Evolutionary conservation across 2,888 invertebrate genomes (phyloP).

Genomic region (Molanna angustata): DNA sequence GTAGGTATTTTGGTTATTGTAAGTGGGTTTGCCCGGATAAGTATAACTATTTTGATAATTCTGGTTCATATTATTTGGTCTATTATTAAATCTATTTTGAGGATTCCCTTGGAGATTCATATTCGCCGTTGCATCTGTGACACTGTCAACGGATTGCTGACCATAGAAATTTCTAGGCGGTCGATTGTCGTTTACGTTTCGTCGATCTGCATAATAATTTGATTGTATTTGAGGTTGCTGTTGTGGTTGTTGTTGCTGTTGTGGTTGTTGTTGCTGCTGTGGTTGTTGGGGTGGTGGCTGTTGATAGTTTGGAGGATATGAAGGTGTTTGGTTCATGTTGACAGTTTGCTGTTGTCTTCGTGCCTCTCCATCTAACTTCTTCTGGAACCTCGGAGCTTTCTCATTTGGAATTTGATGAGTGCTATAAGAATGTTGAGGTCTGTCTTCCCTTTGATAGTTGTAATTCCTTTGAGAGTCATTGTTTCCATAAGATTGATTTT

Average conservation of each 20-base stretch:
- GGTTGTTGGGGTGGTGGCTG: slow-evolving; percentile 24
- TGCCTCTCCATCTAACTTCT: slow-evolving; percentile 51
- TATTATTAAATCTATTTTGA: slow-evolving; percentile 22
- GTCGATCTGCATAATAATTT: slow-evolving; percentile 22
- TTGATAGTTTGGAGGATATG: slow-evolving; percentile 34
- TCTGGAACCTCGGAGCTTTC: slow-evolving; percentile 63
- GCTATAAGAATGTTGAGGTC: slow-evolving; percentile 34
- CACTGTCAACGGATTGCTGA: slow-evolving; percentile 42
- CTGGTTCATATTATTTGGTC: slow-evolving; percentile 21
- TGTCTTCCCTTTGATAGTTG: slow-evolving; percentile 33
- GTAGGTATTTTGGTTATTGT: slow-evolving; percentile 28
- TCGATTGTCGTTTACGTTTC: slow-evolving; percentile 24
- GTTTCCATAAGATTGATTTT: slow-evolving; percentile 19
- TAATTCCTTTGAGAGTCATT: slow-evolving; percentile 24
- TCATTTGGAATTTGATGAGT: slow-evolving; percentile 41
- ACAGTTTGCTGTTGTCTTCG: slow-evolving; percentile 39
- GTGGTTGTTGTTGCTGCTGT: slow-evolving; percentile 23
- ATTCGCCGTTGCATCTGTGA: slow-evolving; percentile 45
- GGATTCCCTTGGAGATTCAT: slow-evolving; percentile 42
- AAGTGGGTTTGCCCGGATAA: slow-evolving; percentile 24
- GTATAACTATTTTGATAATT: slow-evolving; percentile 29
- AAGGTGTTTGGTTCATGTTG: slow-evolving; percentile 30
- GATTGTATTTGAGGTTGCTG: slow-evolving; percentile 26
- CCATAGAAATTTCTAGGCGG: slow-evolving; percentile 27
- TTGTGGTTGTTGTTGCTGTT: slow-evolving; percentile 25